Evolutionary conservation across 2,888 invertebrate species (phyloP), one percentile per base, ranked within the genome.

Genomic region (Calliphora vomitoria): DNA sequence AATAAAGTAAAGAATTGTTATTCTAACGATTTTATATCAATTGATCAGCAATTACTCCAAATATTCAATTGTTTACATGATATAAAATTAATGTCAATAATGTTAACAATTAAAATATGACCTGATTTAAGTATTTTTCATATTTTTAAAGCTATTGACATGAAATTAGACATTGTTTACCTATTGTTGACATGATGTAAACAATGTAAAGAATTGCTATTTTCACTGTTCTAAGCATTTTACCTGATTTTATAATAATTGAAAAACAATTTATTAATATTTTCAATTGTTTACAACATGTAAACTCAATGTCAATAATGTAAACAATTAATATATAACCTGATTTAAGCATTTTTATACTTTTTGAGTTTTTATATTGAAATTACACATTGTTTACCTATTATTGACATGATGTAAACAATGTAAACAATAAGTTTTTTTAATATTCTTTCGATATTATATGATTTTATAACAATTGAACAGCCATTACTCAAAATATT

Each of bases 181-280:
- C 18, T 10, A 13, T 18, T 38, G 10, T 38, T 64, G 15, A 64
- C 64, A 64, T 18, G 6, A 44, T 25, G 68, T 68, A 44, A 25
- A 68, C 13, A 68, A 47, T 25, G 68, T 66, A 44, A 66, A 66
- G 3, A 66, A 66, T 66, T 44, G 6, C 13, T 1, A 47, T 47
- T 66, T 13, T 20, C 11, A 4, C 8, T 10, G 4, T 41, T 50
- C 50, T n/a, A 58, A 25, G 47, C 13, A 47, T 0, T 55, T 55
- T 1, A 11, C 55, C 1, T 55, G 8, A 55, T 55, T 55, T 20
- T 20, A 55, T 18, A 20, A 0, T 3, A 8, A 15, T 53, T 53
- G 0, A 2, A 5, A n/a, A 20, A 1, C 25, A 31, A 60, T 31
- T 1, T 31, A 0, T 1, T 31, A 31, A 31, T 31, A 50, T 50